These are phyloP conservation scores for Digitonthophagus gazella DNA, from an alignment of 2,888 invertebrate species.

Conservation along the genomic window DNA sequence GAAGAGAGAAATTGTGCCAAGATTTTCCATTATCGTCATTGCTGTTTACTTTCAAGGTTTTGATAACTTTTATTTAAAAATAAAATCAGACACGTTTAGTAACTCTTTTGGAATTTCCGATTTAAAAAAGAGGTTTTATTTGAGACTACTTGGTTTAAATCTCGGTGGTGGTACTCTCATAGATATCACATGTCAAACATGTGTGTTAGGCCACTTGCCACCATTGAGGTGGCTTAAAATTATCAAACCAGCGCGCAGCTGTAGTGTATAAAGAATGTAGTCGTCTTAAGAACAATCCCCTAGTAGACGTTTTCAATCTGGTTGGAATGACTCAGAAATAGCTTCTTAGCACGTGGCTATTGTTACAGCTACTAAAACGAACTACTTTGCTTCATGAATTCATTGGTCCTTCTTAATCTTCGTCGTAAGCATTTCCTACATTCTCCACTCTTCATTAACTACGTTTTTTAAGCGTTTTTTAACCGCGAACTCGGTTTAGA, in stretches of 20 bases:
- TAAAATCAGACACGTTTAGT: not conserved
- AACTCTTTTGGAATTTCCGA: conserved; percentile 12
- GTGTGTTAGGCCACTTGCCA: conserved; percentile 37
- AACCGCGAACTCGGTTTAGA: not conserved
- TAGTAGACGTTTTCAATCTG: conserved; percentile 10
- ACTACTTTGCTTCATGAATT: too few species aligned
- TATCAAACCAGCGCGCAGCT: conserved; percentile 30
- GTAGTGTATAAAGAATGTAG: conserved; percentile 24
- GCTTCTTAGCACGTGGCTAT: conserved; percentile 15
- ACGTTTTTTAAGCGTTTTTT: not conserved
- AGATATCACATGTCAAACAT: conserved; percentile 35
- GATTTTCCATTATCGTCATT: not conserved
- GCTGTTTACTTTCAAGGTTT: not conserved
- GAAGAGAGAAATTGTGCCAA: not conserved
- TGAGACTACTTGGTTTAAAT: conserved; percentile 23
- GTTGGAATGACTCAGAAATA: conserved; percentile 13
- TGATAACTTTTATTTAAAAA: not conserved
- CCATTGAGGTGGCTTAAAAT: conserved; percentile 34
- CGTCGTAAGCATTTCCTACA: not conserved
- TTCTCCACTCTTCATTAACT: not conserved
- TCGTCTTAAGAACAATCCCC: conserved; percentile 6
- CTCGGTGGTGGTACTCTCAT: conserved; percentile 21
- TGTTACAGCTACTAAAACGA: not conserved
- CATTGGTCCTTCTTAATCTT: too few species aligned
- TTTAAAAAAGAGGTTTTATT: not conserved